phyloP scores from a whole-genome alignment of 2,888 invertebrate species.

The Exocentrus adspersus region DNA sequence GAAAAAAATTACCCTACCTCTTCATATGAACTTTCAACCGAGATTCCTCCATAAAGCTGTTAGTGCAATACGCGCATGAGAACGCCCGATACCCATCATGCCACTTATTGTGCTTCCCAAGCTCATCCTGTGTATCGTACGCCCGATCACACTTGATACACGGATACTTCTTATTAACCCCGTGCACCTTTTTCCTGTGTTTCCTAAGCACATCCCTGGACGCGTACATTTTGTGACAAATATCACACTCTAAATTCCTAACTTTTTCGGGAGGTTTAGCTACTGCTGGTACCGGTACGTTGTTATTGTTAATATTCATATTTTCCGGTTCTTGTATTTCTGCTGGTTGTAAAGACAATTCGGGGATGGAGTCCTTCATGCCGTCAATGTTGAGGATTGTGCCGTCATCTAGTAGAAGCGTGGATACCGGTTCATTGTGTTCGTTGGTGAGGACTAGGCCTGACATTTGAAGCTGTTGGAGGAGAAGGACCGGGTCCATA shows the following conservation, averaged over 20 bases:
- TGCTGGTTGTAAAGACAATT: slow-evolving; percentile 27
- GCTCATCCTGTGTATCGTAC: slow-evolving; percentile 68
- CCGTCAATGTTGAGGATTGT: slow-evolving; percentile 40
- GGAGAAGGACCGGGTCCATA: slow-evolving; percentile 35
- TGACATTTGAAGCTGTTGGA: slow-evolving; percentile 39
- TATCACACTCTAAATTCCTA: slow-evolving; percentile 53
- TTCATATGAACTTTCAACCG: slow-evolving; percentile 71
- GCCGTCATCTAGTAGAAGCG: slow-evolving; percentile 39
- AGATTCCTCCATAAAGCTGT: slow-evolving; percentile 69
- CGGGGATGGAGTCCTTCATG: slow-evolving; percentile 22
- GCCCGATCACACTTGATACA: slow-evolving; percentile 69
- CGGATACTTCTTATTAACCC: slow-evolving; percentile 68
- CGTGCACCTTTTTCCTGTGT: slow-evolving; percentile 64
- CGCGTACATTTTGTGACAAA: slow-evolving; percentile 57
- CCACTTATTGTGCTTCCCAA: slow-evolving; percentile 69
- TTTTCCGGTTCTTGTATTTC: slow-evolving; percentile 15
- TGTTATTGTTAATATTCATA: background rate
- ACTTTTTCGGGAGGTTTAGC: slow-evolving; percentile 26
- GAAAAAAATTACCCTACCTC: too few relatives aligned
- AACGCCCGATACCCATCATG: slow-evolving; percentile 69
- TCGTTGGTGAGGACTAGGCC: slow-evolving; percentile 34
- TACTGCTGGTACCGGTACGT: too few relatives aligned
- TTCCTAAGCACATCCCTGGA: slow-evolving; percentile 57
- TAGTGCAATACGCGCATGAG: slow-evolving; percentile 69
- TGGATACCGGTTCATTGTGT: slow-evolving; percentile 21